These are phyloP conservation scores for Cosmia pyralina DNA, from an alignment of 2,888 invertebrate genomes.

Conservation along the genomic window DNA sequence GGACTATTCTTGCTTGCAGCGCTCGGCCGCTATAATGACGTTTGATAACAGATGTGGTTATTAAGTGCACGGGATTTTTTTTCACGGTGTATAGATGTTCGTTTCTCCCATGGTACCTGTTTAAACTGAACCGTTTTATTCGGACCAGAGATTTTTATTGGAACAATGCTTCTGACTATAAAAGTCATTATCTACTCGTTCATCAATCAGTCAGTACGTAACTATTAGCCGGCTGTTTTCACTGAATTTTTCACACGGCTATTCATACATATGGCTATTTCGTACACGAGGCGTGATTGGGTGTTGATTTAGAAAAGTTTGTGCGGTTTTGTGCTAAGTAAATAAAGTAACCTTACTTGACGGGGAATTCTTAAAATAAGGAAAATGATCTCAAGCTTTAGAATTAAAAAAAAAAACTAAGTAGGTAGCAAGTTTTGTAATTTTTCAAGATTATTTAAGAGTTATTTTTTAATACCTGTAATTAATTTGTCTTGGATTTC, in stretches of 20 bases:
- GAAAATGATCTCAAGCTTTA: background rate
- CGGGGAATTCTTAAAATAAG: background rate
- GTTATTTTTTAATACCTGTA: background rate
- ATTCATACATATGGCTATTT: background rate
- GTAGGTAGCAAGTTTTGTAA: background rate
- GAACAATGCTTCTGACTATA: constrained; percentile 35
- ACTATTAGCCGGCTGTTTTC: constrained; percentile 32
- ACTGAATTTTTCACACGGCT: constrained; percentile 33
- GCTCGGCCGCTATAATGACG: too few species aligned
- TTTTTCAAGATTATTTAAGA: background rate
- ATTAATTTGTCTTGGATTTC: background rate
- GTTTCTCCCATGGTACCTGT: too few species aligned
- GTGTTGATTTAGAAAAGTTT: background rate
- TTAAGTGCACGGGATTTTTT: too few species aligned
- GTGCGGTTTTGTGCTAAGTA: background rate
- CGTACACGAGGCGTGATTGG: constrained; percentile 2
- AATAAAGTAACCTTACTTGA: background rate
- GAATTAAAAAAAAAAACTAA: background rate
- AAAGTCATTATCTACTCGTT: constrained; percentile 54
- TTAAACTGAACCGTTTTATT: constrained; percentile 18
- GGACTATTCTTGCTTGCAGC: too few species aligned
- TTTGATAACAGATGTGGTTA: too few species aligned
- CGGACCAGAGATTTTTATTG: constrained; percentile 25
- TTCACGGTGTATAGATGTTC: too few species aligned
- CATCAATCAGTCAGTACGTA: constrained; percentile 51